A percentile compares a stretch with the other conserved stretches of the same genome.
These are phyloP conservation scores for Apteryx owenii DNA, from an alignment of 2,113 vertebrate genomes.

Conservation along the genomic window DNA sequence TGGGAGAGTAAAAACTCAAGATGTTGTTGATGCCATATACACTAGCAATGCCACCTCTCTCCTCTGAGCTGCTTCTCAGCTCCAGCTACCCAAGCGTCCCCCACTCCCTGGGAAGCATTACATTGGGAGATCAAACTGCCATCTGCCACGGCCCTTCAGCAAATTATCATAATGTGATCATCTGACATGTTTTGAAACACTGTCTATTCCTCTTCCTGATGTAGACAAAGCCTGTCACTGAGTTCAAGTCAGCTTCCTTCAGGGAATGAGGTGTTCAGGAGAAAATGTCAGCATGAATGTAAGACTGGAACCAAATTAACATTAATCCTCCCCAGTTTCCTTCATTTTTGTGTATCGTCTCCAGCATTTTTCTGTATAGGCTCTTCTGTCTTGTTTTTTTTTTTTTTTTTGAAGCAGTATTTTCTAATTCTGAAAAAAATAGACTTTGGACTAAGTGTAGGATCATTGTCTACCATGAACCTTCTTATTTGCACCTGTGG, in stretches of 20 bases:
- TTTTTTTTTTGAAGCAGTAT: neutral
- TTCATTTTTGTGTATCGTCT: neutral
- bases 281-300: neutral
- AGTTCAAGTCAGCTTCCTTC: neutral
- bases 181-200: neutral
- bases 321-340: neutral
- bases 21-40: neutral
- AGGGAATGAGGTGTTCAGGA: neutral
- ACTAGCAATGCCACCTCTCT: neutral
- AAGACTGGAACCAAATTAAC: neutral
- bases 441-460: neutral
- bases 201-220: neutral
- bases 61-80: neutral
- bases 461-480: conserved; percentile 8
- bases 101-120: neutral
- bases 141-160: neutral
- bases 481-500: conserved; percentile 10
- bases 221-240: neutral
- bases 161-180: neutral
- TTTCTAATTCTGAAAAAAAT: conserved; percentile 47
- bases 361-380: neutral
- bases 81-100: neutral
- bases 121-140: neutral
- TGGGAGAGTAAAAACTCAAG: neutral
- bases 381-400: neutral